phyloP scores from a whole-genome alignment of 1,140 invertebrate species.

The Saccostrea echinata region DNA sequence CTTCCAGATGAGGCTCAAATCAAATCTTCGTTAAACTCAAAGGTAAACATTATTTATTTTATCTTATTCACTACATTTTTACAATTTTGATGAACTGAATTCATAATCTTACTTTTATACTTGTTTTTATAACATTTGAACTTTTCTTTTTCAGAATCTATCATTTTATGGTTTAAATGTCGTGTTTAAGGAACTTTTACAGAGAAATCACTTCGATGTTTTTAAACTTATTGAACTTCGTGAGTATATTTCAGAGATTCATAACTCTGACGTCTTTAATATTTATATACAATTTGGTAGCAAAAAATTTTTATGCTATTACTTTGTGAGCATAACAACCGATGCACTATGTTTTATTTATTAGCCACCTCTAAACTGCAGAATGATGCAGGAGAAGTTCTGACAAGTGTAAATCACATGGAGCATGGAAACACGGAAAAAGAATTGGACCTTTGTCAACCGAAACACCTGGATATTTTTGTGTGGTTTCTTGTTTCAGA shows the following conservation, averaged over 20 bases:
- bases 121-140: neutral
- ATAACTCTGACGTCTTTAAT: neutral
- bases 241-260: neutral
- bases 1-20: neutral
- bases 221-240: neutral
- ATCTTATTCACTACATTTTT: neutral
- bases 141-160: neutral
- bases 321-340: too few relatives aligned
- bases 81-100: neutral
- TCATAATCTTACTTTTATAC: neutral
- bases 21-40: neutral
- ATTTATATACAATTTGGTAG: neutral
- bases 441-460: neutral
- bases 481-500: slow-evolving; percentile 5
- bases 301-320: too few relatives aligned
- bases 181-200: neutral
- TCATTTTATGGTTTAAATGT: neutral
- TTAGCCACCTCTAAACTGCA: neutral
- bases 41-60: neutral
- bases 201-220: neutral
- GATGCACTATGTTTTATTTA: neutral
- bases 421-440: neutral
- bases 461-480: neutral
- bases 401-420: neutral
- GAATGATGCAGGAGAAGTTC: neutral